Percentiles rank a stretch among this genome's conserved stretches.
phyloP scores from a whole-genome alignment of 2,888 invertebrate genomes.

The Spatulosminthurus flaviceps region DNA sequence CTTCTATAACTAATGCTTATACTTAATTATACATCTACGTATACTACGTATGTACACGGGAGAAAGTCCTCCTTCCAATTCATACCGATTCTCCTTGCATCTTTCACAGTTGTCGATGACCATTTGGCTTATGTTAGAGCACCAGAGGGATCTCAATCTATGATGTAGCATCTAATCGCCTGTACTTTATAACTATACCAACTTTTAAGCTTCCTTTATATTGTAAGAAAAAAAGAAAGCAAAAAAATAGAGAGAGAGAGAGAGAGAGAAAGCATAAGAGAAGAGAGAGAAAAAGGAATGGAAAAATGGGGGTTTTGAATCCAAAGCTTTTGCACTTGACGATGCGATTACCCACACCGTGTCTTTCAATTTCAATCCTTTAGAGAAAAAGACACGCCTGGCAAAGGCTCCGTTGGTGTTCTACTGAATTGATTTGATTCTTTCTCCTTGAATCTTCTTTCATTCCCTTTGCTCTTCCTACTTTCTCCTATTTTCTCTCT shows the following conservation, averaged over 20 bases:
- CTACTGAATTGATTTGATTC: slow-evolving; percentile 44
- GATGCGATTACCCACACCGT: slow-evolving; percentile 41
- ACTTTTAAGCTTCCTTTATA: background rate
- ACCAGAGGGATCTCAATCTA: background rate
- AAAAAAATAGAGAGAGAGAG: background rate
- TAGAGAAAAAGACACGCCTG: slow-evolving; percentile 33
- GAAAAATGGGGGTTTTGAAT: slow-evolving; percentile 20
- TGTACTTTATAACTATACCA: background rate
- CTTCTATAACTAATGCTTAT: no score
- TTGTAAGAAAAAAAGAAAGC: background rate
- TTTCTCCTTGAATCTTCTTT: slow-evolving; percentile 28
- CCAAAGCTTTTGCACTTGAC: slow-evolving; percentile 22
- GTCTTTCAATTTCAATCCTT: slow-evolving; percentile 43
- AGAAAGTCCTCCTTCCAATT: no score
- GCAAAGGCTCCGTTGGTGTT: slow-evolving; percentile 28
- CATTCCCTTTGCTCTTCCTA: slow-evolving; percentile 8
- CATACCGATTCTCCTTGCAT: no score
- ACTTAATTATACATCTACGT: no score
- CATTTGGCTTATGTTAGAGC: slow-evolving; percentile 6
- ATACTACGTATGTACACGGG: no score
- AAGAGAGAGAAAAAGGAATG: slow-evolving; percentile 9
- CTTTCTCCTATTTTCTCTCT: no score
- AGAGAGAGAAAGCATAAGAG: slow-evolving; percentile 8
- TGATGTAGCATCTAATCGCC: background rate
- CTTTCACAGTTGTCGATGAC: background rate